Conservation (phyloP, 2,888 invertebrate genomes). For the Rhagium mordax region DNA sequence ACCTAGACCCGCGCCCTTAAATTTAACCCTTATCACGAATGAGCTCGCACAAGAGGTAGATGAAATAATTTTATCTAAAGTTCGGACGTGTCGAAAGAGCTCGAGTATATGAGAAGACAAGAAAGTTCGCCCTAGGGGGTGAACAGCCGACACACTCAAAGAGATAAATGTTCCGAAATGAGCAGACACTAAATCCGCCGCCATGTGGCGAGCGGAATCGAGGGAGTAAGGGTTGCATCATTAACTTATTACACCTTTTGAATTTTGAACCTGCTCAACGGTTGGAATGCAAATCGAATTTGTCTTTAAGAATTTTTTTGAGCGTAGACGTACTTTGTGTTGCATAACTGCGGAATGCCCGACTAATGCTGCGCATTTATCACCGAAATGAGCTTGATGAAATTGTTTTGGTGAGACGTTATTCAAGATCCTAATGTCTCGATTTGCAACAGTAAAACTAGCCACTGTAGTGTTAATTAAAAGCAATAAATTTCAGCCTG, state of each 20-base stretch:
- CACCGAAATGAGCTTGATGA: too few species aligned
- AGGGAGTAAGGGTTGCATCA: background rate
- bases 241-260: background rate
- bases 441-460: background rate
- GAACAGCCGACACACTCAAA: background rate
- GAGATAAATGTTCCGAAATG: background rate
- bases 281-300: too few species aligned
- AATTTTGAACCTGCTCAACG: too few species aligned
- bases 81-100: slow-evolving; percentile 1
- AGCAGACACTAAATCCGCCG: background rate
- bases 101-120: background rate
- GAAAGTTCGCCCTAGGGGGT: background rate
- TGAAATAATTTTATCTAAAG: slow-evolving; percentile 17
- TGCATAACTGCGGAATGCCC: too few species aligned
- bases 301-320: too few species aligned
- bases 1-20: background rate
- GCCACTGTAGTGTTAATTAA: background rate
- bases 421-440: too few species aligned
- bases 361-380: too few species aligned
- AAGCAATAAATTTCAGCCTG: background rate
- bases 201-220: background rate
- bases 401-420: too few species aligned
- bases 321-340: too few species aligned
- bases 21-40: slow-evolving; percentile 22
- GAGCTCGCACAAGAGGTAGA: slow-evolving; percentile 18